Percentiles rank a stretch among this genome's conserved stretches.
Conservation (phyloP, 2,797 vertebrate genomes). For the Eurystomus glaucurus region DNA sequence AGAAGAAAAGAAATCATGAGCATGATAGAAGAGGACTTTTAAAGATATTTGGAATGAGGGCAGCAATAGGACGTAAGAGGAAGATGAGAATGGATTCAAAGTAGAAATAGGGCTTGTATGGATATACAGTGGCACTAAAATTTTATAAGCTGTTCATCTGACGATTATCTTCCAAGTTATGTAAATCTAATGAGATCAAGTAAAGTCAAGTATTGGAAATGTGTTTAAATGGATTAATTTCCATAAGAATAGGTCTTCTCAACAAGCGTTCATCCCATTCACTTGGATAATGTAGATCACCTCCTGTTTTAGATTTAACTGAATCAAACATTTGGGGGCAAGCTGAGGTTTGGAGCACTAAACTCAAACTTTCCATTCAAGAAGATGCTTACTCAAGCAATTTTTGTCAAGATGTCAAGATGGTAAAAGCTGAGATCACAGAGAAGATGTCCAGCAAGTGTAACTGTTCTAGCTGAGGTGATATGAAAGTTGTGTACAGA, state of each 20-base stretch:
- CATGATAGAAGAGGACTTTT: not conserved
- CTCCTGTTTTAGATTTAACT: not conserved
- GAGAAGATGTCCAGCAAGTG: not conserved
- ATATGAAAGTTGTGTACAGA: not conserved
- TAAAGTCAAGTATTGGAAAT: not conserved
- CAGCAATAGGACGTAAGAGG: not conserved
- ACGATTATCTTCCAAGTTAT: not conserved
- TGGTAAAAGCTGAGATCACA: not conserved
- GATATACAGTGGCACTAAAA: not conserved
- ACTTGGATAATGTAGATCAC: not conserved
- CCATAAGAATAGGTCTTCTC: not conserved
- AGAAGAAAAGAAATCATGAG: not conserved
- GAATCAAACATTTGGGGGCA: not conserved
- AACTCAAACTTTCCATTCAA: not conserved
- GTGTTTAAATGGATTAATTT: conserved; percentile 7
- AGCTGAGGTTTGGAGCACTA: not conserved
- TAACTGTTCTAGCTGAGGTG: not conserved
- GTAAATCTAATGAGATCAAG: not conserved
- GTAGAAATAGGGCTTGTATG: not conserved
- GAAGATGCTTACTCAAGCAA: not conserved
- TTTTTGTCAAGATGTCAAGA: not conserved
- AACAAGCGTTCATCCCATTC: not conserved
- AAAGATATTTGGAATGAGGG: not conserved
- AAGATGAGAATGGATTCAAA: not conserved
- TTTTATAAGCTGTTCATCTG: not conserved